Conservation (phyloP, 2,797 vertebrate species). For the Vipera ursinii region DNA sequence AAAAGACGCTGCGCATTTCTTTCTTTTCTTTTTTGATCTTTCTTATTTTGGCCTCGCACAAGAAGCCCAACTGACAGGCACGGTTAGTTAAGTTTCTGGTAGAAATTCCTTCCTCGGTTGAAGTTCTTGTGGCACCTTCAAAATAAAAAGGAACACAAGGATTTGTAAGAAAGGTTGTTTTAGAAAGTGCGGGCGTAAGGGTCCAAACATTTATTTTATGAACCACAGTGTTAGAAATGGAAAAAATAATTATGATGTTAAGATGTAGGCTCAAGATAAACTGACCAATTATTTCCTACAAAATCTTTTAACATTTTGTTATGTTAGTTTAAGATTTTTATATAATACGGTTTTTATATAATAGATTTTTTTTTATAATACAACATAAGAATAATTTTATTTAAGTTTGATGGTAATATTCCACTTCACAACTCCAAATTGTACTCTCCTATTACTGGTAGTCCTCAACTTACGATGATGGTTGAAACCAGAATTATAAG, state of each 20-base stretch:
- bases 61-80: not conserved
- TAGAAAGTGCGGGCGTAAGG: not conserved
- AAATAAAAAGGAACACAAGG: conserved; percentile 10
- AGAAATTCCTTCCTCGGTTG: not conserved
- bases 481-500: not conserved
- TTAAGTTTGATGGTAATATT: not conserved
- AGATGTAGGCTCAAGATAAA: not conserved
- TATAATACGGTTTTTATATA: not conserved
- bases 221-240: not conserved
- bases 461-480: not conserved
- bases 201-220: not conserved
- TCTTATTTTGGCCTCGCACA: not conserved
- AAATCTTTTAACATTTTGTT: not conserved
- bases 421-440: not conserved
- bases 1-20: not conserved
- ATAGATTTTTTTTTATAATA: not conserved
- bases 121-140: conserved; percentile 13
- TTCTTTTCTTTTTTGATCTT: not conserved
- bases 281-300: not conserved
- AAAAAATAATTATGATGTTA: not conserved
- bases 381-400: not conserved
- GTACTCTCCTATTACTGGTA: not conserved
- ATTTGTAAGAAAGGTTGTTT: not conserved
- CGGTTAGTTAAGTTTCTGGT: not conserved
- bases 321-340: not conserved